phyloP scores from a whole-genome alignment of 2,888 invertebrate genomes.

The Acholoe squamosa region DNA sequence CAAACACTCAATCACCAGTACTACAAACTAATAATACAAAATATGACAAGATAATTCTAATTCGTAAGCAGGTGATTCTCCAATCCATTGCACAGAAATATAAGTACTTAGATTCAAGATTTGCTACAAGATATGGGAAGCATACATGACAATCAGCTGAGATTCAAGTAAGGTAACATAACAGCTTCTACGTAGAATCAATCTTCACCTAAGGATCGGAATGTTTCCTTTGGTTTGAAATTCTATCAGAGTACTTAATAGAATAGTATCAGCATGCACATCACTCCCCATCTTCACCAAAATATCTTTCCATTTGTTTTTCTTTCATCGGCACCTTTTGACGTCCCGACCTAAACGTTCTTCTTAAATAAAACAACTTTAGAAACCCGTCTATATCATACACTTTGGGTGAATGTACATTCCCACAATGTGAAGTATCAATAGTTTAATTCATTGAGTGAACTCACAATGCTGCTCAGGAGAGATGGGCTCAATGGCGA shows the following conservation, averaged over 20 bases:
- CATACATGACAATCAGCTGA: slow-evolving; percentile 3
- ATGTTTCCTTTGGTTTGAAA: slow-evolving; percentile 20
- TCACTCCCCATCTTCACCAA: not conserved
- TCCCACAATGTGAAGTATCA: too few species aligned
- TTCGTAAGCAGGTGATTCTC: too few species aligned
- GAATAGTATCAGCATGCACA: not conserved
- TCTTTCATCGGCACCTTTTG: not conserved
- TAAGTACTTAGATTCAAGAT: too few species aligned
- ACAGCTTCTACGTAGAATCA: not conserved
- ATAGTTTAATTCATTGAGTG: too few species aligned
- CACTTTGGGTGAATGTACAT: too few species aligned
- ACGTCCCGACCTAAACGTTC: not conserved
- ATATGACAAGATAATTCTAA: too few species aligned
- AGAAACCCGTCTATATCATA: too few species aligned
- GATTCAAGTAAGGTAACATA: not conserved
- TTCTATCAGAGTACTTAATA: not conserved
- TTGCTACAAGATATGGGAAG: not conserved
- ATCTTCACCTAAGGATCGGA: slow-evolving; percentile 3
- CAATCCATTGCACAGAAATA: too few species aligned
- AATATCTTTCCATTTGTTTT: not conserved
- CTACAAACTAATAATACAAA: too few species aligned
- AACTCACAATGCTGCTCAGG: too few species aligned
- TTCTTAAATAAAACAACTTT: not conserved
- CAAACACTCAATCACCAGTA: too few species aligned
- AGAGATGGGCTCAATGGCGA: too few species aligned